Base-by-base conservation (phyloP, 2,113 vertebrate species). In the Callorhinus ursinus region DNA sequence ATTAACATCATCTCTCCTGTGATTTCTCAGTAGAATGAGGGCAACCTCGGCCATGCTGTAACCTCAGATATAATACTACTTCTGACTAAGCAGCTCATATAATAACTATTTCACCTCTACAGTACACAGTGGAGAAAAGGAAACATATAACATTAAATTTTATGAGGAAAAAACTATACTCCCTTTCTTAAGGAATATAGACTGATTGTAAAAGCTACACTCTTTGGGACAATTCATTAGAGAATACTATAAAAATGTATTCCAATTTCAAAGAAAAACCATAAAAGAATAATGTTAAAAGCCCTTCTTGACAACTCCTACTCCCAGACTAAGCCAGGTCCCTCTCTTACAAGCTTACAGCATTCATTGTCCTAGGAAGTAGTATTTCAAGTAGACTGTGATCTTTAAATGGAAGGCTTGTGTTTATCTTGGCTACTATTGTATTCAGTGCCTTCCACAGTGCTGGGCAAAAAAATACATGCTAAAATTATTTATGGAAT, bases 191-290 rank as follows among this genome's bases (percentile, higher is more conserved):
- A 49, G 65, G 46, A 85, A 88, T 55, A 77, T 86, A 94, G 91
- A 76, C 4, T 88, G 49, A 88, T 69, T 61, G 8, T 92, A 46
- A 28, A 76, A 76, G 7, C 28, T 96, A 76, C 4, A 46, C 9
- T 89, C 93, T 71, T 63, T 51, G 14, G 28, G n/a, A 19, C 18
- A 95, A 80, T 71, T 82, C 83, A 82, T 82, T 86, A 96, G n/a
- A 92, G 36, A 63, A 71, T 65, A 79, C 21, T 92, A 36, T 49
- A 80, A 95, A 95, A 92, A 79, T 72, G 65, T 36, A 82, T 46
- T 92, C 15, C 7, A 31, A 65, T 51, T 95, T 89, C 61, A 57
- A 95, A 92, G 33, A 33, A 87, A 93, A 87, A 72, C 28, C 42
- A 65, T 65, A 61, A 84, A 82, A 69, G 13, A 55, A 76, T 46